Conservation (phyloP, 2,113 vertebrate species). For the Thunnus maccoyii region DNA sequence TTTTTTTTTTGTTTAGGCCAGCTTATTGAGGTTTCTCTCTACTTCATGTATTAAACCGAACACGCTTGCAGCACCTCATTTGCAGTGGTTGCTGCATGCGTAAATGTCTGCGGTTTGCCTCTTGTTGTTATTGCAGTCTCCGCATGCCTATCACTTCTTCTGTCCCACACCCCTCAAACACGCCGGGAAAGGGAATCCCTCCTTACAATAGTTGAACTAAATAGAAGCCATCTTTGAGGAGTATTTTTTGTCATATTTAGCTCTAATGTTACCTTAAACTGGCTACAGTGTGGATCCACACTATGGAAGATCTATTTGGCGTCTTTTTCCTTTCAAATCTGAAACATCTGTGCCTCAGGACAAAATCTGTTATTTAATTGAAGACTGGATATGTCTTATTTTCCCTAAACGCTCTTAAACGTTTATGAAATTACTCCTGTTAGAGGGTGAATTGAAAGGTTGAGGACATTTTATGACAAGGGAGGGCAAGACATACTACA, state of each 20-base stretch:
- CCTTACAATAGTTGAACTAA: constrained; percentile 4
- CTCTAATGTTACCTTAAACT: constrained; percentile 13
- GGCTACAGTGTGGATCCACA: constrained; percentile 23
- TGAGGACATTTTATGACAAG: constrained; percentile 12
- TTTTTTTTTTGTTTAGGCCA: not conserved
- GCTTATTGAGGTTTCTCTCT: constrained; percentile 7
- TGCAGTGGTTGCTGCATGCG: constrained; percentile 53
- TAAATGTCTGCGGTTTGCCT: constrained; percentile 71
- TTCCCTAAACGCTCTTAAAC: constrained; percentile 13
- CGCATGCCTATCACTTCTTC: constrained; percentile 46
- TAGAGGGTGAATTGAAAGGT: constrained; percentile 13
- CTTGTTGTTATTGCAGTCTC: constrained; percentile 66
- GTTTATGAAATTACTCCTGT: constrained; percentile 23
- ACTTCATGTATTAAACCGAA: not conserved
- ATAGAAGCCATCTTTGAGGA: constrained; percentile 4
- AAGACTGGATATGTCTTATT: not conserved
- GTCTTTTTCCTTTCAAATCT: constrained; percentile 16
- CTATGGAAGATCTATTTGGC: constrained; percentile 7
- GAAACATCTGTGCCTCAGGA: constrained; percentile 28
- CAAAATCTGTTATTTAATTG: constrained; percentile 35
- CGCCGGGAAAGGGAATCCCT: constrained; percentile 53
- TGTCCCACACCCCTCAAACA: constrained; percentile 24
- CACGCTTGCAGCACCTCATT: constrained; percentile 31
- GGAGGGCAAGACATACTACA: not conserved
- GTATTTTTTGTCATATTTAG: constrained; percentile 12